Evolutionary conservation across 2,888 invertebrate species (phyloP).

Genomic region (Zootermopsis nevadensis): DNA sequence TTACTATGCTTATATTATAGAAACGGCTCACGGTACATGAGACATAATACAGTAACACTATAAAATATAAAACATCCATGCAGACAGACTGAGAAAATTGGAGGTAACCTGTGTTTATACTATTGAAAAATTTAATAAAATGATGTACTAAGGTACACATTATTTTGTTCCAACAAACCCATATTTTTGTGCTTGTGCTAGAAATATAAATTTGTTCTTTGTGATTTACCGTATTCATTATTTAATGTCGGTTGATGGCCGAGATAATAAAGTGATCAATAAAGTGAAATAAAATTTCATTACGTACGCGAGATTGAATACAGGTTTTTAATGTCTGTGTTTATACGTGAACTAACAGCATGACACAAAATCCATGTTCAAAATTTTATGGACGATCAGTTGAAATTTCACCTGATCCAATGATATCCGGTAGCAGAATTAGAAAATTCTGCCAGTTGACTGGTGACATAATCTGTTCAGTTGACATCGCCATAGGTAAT

Average conservation of each 20-base stretch:
- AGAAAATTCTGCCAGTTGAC: too few species aligned
- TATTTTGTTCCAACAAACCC: background rate
- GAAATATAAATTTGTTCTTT: background rate
- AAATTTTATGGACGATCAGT: too few species aligned
- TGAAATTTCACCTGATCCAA: too few species aligned
- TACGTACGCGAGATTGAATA: too few species aligned
- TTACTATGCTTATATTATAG: background rate
- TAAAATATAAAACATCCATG: background rate
- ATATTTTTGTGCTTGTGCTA: background rate
- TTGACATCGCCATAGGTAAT: too few species aligned
- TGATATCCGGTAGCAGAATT: too few species aligned
- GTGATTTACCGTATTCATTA: background rate
- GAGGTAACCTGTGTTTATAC: background rate
- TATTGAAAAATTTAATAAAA: background rate
- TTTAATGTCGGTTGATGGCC: background rate
- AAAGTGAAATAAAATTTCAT: too few species aligned
- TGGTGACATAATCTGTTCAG: too few species aligned
- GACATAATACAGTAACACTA: background rate
- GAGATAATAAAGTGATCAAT: too few species aligned
- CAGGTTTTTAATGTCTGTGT: too few species aligned
- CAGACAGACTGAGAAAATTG: background rate
- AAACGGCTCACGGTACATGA: constrained; percentile 4
- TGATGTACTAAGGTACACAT: background rate
- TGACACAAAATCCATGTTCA: too few species aligned
- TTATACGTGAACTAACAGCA: too few species aligned